Conservation (phyloP, 1,140 invertebrate species). For the Cardiocondyla obscurior region DNA sequence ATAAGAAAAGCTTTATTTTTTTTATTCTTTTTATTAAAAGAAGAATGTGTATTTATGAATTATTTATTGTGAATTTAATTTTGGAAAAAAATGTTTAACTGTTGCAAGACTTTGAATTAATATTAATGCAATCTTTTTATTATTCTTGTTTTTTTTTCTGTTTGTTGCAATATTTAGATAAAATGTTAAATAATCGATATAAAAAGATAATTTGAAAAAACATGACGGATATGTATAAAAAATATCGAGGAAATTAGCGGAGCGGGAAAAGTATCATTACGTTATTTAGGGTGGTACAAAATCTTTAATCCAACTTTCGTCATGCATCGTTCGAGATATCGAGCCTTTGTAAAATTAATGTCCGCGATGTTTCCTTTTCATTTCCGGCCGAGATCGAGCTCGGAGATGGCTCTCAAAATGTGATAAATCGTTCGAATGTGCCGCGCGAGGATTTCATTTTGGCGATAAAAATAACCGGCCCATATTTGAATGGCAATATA, state of each 20-base stretch:
- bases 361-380: constrained; percentile 67
- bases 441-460: not conserved
- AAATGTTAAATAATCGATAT: constrained; percentile 35
- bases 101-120: too few relatives aligned
- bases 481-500: not conserved
- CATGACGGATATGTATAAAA: constrained; percentile 11
- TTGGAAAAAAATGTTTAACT: too few relatives aligned
- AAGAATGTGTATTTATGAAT: too few relatives aligned
- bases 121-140: too few relatives aligned
- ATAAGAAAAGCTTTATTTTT: too few relatives aligned
- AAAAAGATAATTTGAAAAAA: constrained; percentile 57
- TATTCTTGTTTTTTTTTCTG: not conserved
- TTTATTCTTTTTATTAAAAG: too few relatives aligned
- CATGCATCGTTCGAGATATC: constrained; percentile 54
- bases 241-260: not conserved
- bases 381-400: constrained; percentile 43
- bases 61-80: too few relatives aligned
- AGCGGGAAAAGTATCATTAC: constrained; percentile 49
- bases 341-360: constrained; percentile 66
- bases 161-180: not conserved
- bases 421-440: constrained; percentile 53
- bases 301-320: constrained; percentile 66
- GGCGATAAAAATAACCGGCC: not conserved
- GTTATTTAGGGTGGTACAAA: not conserved
- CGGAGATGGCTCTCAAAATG: constrained; percentile 16